Conservation (phyloP, 2,888 invertebrate species). For the Metopia argyrocephala region DNA sequence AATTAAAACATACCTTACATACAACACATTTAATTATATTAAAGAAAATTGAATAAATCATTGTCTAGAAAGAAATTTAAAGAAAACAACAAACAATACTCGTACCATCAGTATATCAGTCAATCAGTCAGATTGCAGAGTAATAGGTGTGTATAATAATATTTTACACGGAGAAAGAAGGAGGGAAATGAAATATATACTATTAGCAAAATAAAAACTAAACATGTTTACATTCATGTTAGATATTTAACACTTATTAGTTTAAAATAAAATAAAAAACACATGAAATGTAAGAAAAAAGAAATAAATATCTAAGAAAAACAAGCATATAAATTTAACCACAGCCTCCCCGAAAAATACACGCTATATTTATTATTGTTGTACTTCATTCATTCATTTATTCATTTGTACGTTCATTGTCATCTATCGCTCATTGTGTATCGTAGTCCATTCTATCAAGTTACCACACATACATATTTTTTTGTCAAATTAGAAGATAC, state of each 20-base stretch:
- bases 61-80: constrained; percentile 1
- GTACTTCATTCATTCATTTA: neutral
- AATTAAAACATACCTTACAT: constrained; percentile 32
- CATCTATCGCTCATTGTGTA: neutral
- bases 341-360: neutral
- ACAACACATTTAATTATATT: constrained; percentile 6
- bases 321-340: constrained; percentile 15
- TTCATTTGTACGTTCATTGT: neutral
- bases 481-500: too few species aligned
- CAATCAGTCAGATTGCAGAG: neutral
- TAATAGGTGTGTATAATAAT: neutral
- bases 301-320: neutral
- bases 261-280: constrained; percentile 32
- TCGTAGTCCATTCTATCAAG: neutral
- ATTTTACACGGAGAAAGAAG: neutral
- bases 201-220: neutral
- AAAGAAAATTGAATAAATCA: neutral
- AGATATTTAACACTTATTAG: constrained; percentile 52
- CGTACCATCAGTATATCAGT: too few species aligned
- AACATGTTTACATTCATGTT: constrained; percentile 22
- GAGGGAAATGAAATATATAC: neutral
- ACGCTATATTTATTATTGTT: constrained; percentile 47
- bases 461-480: too few species aligned
- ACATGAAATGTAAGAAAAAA: constrained; percentile 11
- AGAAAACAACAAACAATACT: neutral